A percentile compares a stretch with the other conserved stretches of the same genome.
phyloP scores from a whole-genome alignment of 30 jellyfish, hydroid and myxozoan genomes.

The Aurelia aurita region DNA sequence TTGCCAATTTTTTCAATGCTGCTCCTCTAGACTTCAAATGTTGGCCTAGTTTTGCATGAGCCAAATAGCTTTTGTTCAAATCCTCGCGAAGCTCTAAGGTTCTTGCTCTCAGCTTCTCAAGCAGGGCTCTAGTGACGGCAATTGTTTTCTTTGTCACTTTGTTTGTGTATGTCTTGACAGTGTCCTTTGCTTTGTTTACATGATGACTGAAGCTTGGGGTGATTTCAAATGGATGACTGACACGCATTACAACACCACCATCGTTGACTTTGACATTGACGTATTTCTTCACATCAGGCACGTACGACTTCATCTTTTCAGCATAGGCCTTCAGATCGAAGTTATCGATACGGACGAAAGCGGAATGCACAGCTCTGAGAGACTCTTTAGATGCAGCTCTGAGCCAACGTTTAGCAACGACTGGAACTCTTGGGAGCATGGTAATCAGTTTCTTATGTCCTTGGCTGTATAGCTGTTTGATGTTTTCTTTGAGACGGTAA shows the following conservation, averaged over 20 bases:
- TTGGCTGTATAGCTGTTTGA: constrained; percentile 8
- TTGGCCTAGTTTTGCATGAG: constrained; percentile 49
- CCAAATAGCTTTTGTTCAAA: constrained; percentile 54
- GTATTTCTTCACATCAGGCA: constrained; percentile 64
- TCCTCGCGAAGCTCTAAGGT: constrained; percentile 72
- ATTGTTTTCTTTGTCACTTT: constrained; percentile 31
- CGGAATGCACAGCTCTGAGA: constrained; percentile 67
- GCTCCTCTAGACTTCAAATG: constrained; percentile 42
- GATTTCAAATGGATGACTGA: constrained; percentile 67
- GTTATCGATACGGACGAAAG: constrained; percentile 58
- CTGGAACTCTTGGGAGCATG: constrained; percentile 71
- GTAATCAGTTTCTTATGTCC: constrained; percentile 6
- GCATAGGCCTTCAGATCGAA: constrained; percentile 41
- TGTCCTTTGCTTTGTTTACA: constrained; percentile 18
- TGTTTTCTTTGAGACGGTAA: constrained; percentile 76
- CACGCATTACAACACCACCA: constrained; percentile 50
- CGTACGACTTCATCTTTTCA: constrained; percentile 16
- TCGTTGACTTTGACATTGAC: constrained; percentile 40
- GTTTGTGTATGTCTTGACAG: constrained; percentile 27
- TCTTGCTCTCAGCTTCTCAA: constrained; percentile 46
- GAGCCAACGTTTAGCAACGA: constrained; percentile 30
- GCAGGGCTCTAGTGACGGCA: constrained; percentile 25
- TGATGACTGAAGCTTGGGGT: constrained; percentile 79
- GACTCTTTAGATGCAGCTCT: constrained; percentile 13
- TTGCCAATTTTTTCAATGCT: constrained; percentile 6